Base-by-base conservation (phyloP, 2,888 invertebrate genomes). In the Eulithis prunata region DNA sequence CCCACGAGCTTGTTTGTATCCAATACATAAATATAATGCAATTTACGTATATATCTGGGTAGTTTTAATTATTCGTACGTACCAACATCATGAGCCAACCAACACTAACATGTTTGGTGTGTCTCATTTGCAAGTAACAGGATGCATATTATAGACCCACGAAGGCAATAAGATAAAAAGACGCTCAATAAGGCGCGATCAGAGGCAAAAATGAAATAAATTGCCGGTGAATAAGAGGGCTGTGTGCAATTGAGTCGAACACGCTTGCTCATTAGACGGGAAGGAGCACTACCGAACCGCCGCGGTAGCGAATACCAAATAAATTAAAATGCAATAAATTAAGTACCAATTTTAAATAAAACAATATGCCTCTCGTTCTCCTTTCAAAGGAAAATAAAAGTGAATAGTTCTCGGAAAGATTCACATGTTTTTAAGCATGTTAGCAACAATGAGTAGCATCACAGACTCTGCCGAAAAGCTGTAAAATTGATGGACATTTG, bases 131-230 rank as follows among this genome's bases (percentile, higher is more conserved):
- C 92, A 93, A 93, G 90, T 87, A 88, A 89, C 92, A 91, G 88
- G 86, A 86, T 86, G 87, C 86, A 90, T 91, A 92, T 91, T 91
- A 91, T 91, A 89, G 91, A 90, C 88, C 89, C 90, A 88, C 88
- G 89, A 87, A 88, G 89, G 88, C 88, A 91, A 91, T 87, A 91
- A 91, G 89, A 92, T 89, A 90, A 93, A 92, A 92, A 91, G 86
- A 82, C 86, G 80, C 91, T 90, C 90, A 90, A 92, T 93, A 93
- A 92, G 92, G 92, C 90, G 91, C 91, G 91, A 90, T 91, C 92
- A 90, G 87, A 92, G 83, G 91, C 92, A 92, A 93, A 93, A 93
- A 93, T 93, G 89, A 92, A 92, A 93, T 93, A 93, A 93, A 93
- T 92, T 92, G 91, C 91, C 89, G 82, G 87, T 87, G 91, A 90